phyloP scores from a whole-genome alignment of 1,140 invertebrate species.

The Archivesica marissinica region DNA sequence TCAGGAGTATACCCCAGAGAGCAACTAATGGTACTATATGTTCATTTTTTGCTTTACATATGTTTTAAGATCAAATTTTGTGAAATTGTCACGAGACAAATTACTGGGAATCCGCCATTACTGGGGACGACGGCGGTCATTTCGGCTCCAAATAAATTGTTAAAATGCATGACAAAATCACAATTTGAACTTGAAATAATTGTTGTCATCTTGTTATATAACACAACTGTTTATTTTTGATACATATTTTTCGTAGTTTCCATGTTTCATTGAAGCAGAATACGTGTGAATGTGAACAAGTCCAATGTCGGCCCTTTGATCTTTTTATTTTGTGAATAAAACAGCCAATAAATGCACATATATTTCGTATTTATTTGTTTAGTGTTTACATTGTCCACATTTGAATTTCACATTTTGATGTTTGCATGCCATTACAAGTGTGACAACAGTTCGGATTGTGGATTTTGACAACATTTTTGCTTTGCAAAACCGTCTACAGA shows the following conservation, averaged over 20 bases:
- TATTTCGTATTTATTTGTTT: conserved; percentile 1
- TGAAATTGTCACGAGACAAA: conserved; percentile 28
- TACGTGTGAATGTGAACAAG: conserved; percentile 25
- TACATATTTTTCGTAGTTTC: background rate
- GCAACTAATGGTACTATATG: conserved; percentile 81
- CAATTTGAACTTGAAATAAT: background rate
- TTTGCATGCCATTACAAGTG: too few relatives aligned
- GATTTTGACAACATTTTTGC: too few relatives aligned
- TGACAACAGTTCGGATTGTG: too few relatives aligned
- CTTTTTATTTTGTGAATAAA: background rate
- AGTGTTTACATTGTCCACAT: too few relatives aligned
- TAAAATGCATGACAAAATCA: background rate
- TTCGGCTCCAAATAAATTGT: conserved; percentile 11
- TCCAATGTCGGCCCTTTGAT: background rate
- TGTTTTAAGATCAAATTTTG: conserved; percentile 6
- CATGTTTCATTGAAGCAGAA: conserved; percentile 22
- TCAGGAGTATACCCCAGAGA: conserved; percentile 80
- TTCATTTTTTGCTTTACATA: conserved; percentile 78
- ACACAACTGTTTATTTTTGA: background rate
- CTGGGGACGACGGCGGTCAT: conserved; percentile 45
- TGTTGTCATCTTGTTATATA: background rate
- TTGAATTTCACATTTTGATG: too few relatives aligned
- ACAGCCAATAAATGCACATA: background rate
- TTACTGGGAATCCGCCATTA: conserved; percentile 61
- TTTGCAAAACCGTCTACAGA: too few relatives aligned